These are phyloP conservation scores for Scatophagus argus DNA, from an alignment of 2,113 vertebrate species.

Conservation along the genomic window DNA sequence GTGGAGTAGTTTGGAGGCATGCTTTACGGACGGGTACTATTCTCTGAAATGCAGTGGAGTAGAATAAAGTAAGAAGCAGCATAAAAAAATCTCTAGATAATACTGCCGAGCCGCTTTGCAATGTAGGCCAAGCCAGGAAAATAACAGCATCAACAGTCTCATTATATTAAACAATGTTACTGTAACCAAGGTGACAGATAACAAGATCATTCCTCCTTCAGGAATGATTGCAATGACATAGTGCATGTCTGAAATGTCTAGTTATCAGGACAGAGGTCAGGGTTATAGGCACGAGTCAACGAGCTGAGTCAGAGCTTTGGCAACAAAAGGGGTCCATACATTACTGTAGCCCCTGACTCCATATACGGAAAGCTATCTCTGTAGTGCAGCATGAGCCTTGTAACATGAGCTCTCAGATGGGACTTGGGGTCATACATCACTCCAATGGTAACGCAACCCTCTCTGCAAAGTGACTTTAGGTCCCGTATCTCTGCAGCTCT, in stretches of 20 bases:
- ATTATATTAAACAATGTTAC: slow-evolving; percentile 38
- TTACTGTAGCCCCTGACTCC: slow-evolving; percentile 79
- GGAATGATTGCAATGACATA: slow-evolving; percentile 53
- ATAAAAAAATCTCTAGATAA: not conserved
- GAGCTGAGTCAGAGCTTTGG: slow-evolving; percentile 82
- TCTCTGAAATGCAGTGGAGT: not conserved
- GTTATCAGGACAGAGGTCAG: slow-evolving; percentile 78
- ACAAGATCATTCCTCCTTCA: slow-evolving; percentile 50
- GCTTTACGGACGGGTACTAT: no score
- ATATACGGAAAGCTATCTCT: slow-evolving; percentile 75
- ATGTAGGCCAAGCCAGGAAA: slow-evolving; percentile 11
- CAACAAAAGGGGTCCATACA: slow-evolving; percentile 76
- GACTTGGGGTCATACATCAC: slow-evolving; percentile 81
- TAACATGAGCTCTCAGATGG: slow-evolving; percentile 81
- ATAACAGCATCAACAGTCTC: slow-evolving; percentile 27
- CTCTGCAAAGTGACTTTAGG: slow-evolving; percentile 76
- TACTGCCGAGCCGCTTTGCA: not conserved
- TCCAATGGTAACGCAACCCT: slow-evolving; percentile 75
- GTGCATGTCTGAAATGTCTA: slow-evolving; percentile 60
- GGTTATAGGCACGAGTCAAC: slow-evolving; percentile 64
- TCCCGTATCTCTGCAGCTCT: slow-evolving; percentile 68
- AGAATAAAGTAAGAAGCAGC: not conserved
- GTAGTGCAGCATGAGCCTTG: slow-evolving; percentile 77
- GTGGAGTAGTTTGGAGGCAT: no score
- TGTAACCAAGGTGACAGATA: slow-evolving; percentile 65